Percentiles rank a stretch among this genome's conserved stretches.
Evolutionary conservation across 2,113 vertebrate species (phyloP).

Genomic region (Chloebia gouldiae): DNA sequence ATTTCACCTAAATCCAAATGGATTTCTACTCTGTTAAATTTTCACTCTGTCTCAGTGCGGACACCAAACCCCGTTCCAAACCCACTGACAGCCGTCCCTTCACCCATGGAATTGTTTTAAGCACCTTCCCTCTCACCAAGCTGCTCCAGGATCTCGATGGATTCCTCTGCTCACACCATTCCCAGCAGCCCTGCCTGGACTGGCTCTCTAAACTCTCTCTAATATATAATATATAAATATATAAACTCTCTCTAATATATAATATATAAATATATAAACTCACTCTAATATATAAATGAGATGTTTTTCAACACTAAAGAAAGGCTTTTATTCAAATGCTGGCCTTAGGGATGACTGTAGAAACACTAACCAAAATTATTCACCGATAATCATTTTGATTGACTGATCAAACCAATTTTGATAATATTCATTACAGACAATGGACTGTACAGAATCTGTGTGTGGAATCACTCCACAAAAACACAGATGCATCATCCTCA

Average conservation of each 20-base stretch:
- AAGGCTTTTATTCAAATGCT: neutral
- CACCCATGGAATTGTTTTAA: neutral
- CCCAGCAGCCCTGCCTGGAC: neutral
- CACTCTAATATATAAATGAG: neutral
- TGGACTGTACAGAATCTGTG: rapidly evolving
- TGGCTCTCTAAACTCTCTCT: too few relatives aligned
- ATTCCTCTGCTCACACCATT: neutral
- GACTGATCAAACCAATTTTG: neutral
- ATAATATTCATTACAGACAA: neutral
- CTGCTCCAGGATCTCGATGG: neutral
- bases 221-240: neutral
- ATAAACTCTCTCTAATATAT: too few relatives aligned
- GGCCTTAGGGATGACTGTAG: neutral
- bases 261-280: neutral
- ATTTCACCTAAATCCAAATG: too few relatives aligned
- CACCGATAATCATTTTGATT: neutral
- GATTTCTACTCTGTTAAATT: too few relatives aligned
- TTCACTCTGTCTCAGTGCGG: too few relatives aligned
- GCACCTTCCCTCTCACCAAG: neutral
- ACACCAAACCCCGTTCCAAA: rapidly evolving
- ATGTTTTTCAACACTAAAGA: rapidly evolving
- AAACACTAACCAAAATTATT: neutral
- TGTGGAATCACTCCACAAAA: neutral
- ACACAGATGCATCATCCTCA: neutral
- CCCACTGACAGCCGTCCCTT: rapidly evolving